Evolutionary conservation across 2,113 vertebrate genomes (phyloP), one percentile per base, ranked within the genome.

Genomic region (Eupsittula cactorum): DNA sequence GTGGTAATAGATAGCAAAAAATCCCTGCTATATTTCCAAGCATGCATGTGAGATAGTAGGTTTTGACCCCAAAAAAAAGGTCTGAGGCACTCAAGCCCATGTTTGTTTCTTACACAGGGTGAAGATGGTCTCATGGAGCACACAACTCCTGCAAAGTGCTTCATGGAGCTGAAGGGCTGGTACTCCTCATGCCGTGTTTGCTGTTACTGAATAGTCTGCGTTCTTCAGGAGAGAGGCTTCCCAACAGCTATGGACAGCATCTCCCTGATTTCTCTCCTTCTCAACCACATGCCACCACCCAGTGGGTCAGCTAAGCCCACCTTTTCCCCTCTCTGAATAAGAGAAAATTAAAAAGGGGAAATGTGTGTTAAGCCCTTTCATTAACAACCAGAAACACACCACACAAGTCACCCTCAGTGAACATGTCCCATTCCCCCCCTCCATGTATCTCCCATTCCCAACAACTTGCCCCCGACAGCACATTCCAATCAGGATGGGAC

Each of bases 1-100:
- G 3, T 35, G 25, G 11, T 23, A 75, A 55, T 8, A 28, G 12
- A 42, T 7, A 28, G 15, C n/a, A 62, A 81, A 35, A 81, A 68
- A 63, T 33, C 14, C 10, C 17, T 62, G 47, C 9, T 62, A 3
- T 37, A 18, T 68, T 73, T 67, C 27, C 31, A 79, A 50, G 47
- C 3, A 7, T 35, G 6, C 14, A 35, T 31, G 3, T 37, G 16
- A 74, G 23, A 49, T 1, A 5, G 14, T 16, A 1, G 1, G 1
- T 21, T 88, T 24, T 67, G 64, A 44, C 9, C 15, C 9, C 12
- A 0, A 1, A 2, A 10, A n/a, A 68, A 44, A 17, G 9, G 3
- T 39, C 42, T 57, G 47, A 15, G 47, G 7, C 18, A 75, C 19
- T 39, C 53, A 57, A 80, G 44, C 19, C 35, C 41, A 10, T 14